Evolutionary conservation across 1,140 invertebrate genomes (phyloP).

Genomic region (Contarinia nasturtii): DNA sequence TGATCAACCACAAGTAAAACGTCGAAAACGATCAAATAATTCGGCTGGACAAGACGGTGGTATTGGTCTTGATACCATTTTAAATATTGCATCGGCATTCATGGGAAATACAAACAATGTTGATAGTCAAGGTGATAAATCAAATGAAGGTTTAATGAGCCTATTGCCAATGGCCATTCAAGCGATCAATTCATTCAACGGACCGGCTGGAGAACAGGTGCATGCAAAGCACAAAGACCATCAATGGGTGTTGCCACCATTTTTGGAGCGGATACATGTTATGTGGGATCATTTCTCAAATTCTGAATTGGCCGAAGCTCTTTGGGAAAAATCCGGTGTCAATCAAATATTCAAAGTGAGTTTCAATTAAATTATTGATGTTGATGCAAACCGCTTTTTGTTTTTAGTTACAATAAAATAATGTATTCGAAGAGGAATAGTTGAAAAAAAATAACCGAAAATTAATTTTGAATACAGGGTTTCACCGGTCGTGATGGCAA

Average conservation of each 20-base stretch:
- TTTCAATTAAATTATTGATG: too few species aligned
- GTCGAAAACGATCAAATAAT: conserved; percentile 1
- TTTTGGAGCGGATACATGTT: conserved; percentile 49
- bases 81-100: conserved; percentile 38
- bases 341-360: conserved; percentile 37
- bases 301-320: conserved; percentile 48
- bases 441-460: too few species aligned
- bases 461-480: too few species aligned
- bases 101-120: conserved; percentile 24
- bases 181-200: conserved; percentile 29
- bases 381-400: too few species aligned
- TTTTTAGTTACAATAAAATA: too few species aligned
- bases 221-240: conserved; percentile 46
- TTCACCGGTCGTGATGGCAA: conserved; percentile 43
- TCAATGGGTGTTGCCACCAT: conserved; percentile 47
- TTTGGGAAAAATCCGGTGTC: conserved; percentile 51
- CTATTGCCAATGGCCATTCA: conserved; percentile 42
- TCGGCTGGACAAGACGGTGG: conserved; percentile 8
- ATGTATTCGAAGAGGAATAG: too few species aligned
- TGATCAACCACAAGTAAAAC: conserved; percentile 9
- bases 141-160: conserved; percentile 32
- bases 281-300: conserved; percentile 62
- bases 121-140: conserved; percentile 8
- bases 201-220: conserved; percentile 28
- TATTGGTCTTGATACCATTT: conserved; percentile 29